Conservation (phyloP, 2,113 vertebrate genomes). For the Oceanodroma tethys region DNA sequence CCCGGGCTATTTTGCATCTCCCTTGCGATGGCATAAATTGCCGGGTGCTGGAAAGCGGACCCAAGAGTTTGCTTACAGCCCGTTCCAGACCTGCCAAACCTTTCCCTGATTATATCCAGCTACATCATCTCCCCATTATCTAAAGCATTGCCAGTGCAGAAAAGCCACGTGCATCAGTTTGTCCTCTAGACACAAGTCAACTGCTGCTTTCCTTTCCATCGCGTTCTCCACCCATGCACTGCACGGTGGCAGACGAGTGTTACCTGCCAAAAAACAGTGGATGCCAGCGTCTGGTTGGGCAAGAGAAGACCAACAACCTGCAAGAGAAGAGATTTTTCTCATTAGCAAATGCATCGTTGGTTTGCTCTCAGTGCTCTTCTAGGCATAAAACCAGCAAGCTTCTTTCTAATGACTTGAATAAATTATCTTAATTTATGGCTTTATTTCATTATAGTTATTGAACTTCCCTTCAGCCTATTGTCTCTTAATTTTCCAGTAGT, state of each 20-base stretch:
- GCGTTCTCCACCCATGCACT: background rate
- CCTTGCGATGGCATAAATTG: background rate
- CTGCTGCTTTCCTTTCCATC: background rate
- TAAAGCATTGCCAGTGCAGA: rapidly evolving
- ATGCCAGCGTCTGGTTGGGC: constrained; percentile 88
- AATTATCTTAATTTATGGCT: background rate
- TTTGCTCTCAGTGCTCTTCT: background rate
- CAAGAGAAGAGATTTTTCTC: constrained; percentile 8
- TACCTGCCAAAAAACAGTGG: constrained; percentile 95
- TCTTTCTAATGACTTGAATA: background rate
- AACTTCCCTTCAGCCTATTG: background rate
- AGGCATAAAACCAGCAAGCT: background rate
- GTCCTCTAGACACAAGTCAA: background rate
- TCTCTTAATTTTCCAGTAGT: background rate
- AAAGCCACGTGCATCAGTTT: background rate
- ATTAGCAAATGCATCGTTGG: background rate
- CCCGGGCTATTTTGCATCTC: no score
- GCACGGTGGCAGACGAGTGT: background rate
- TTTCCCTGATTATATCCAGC: background rate
- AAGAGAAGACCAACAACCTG: constrained; percentile 94
- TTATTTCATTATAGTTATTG: background rate
- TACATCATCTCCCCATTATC: background rate
- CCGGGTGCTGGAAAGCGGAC: rapidly evolving
- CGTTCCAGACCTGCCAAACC: background rate
- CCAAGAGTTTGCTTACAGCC: background rate